Base-by-base conservation (phyloP, 2,113 vertebrate species). In the Ptilonorhynchus violaceus region DNA sequence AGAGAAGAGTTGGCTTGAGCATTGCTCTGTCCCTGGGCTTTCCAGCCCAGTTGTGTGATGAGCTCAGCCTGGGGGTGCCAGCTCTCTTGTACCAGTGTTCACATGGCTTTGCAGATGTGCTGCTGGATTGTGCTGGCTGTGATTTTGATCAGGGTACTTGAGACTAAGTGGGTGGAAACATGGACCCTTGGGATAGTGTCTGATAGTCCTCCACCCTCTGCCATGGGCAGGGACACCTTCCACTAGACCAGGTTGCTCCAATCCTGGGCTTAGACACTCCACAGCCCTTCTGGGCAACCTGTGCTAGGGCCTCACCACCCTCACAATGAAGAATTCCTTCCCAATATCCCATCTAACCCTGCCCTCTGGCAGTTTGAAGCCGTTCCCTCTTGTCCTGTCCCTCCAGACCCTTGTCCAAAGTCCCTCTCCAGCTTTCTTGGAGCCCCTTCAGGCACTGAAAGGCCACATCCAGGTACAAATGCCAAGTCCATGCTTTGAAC, bases 121-220 rank as follows among this genome's bases (percentile, higher is more conserved):
- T 66, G 16, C 4, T 63, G 42, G 17, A 21, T 64, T 81, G 21
- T 53, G 35, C 31, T 78, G 69, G 5, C 62, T 84, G 53, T 22
- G 8, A 15, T 58, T 92, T 37, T 62, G n/a, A 27, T 47, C 10
- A 3, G 25, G 75, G 10, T 35, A 18, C 23, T 22, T 55, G 27
- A 62, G 42, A 11, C 30, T 19, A 3, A 0, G 1, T 41, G 47
- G 27, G 28, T 74, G n/a, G 47, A 68, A 47, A 63, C 2, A 1
- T 69, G 55, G 22, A 49, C 3, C 21, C 64, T 10, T 75, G 72
- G 24, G 63, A 27, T 80, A 50, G 13, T 1, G 0, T 56, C 50
- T 69, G 7, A 0, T 4, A 0, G 35, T 24, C 19, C 20, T 78
- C 23, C 23, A 46, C 2, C 3, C 37, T 18, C 9, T 37, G 27